A percentile compares a stretch with the other conserved stretches of the same genome.
phyloP scores from a whole-genome alignment of 2,888 invertebrate genomes.

The Tachina grossa region DNA sequence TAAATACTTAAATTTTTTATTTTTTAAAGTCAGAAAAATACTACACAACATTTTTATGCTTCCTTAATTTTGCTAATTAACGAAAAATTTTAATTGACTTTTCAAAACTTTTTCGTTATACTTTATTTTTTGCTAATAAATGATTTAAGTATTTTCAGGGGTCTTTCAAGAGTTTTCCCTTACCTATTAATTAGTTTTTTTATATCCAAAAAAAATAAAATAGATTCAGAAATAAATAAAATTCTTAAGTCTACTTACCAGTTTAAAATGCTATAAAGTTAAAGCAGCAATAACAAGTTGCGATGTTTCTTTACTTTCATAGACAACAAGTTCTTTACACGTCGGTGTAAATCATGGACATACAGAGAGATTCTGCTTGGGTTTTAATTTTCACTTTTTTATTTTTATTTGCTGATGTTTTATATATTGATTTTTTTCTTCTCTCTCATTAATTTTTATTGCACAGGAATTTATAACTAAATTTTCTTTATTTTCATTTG shows the following conservation, averaged over 20 bases:
- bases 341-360: background rate
- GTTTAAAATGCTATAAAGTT: slow-evolving; percentile 12
- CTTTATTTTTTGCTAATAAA: too few species aligned
- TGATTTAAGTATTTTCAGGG: too few species aligned
- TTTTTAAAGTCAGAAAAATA: too few species aligned
- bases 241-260: slow-evolving; percentile 22
- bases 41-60: too few species aligned
- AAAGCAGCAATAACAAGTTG: slow-evolving; percentile 16
- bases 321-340: background rate
- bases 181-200: too few species aligned
- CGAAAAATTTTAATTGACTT: too few species aligned
- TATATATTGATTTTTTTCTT: slow-evolving; percentile 27
- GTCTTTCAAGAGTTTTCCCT: too few species aligned
- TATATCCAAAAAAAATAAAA: background rate
- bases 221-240: background rate
- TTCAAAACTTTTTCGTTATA: too few species aligned
- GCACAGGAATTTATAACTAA: background rate
- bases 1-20: too few species aligned
- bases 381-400: background rate
- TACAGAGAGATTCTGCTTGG: slow-evolving; percentile 1
- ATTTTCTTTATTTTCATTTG: slow-evolving; percentile 12
- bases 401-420: background rate
- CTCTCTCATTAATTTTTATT: slow-evolving; percentile 8
- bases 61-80: too few species aligned
- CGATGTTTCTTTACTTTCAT: slow-evolving; percentile 5